Conservation (phyloP, 2,888 invertebrate genomes). For the Cephus spinipes region DNA sequence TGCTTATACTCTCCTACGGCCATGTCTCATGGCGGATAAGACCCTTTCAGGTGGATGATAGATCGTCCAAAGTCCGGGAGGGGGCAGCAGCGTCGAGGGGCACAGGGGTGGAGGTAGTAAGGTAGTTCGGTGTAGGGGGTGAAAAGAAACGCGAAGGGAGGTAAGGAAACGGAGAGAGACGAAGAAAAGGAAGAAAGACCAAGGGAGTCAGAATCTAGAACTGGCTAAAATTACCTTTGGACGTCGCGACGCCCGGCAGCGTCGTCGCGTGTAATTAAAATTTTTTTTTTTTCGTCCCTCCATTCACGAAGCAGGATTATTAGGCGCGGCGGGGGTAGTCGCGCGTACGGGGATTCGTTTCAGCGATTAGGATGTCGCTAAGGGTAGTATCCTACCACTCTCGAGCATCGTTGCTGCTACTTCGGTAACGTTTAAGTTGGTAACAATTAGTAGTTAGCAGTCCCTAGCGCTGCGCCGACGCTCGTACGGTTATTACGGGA, state of each 20-base stretch:
- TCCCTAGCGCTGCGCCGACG: conserved; percentile 27
- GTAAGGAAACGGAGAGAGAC: neutral
- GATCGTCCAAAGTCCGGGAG: conserved; percentile 28
- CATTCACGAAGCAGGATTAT: no score
- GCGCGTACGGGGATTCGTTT: no score
- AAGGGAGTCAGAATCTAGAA: no score
- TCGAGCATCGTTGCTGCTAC: conserved; percentile 28
- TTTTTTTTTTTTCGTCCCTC: no score
- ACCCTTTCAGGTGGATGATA: conserved; percentile 38
- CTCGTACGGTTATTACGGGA: conserved; percentile 43
- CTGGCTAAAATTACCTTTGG: no score
- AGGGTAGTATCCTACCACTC: no score
- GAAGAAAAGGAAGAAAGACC: neutral
- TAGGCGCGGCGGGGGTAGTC: no score
- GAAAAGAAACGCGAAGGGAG: neutral
- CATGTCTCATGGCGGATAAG: conserved; percentile 41
- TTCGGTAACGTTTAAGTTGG: conserved; percentile 45
- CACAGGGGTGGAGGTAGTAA: neutral
- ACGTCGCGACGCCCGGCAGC: no score
- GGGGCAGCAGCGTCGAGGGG: conserved; percentile 10
- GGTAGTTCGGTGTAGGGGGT: no score
- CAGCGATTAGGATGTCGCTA: no score
- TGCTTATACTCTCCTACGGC: conserved; percentile 44
- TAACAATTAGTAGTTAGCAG: conserved; percentile 53
- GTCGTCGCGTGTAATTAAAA: no score